Evolutionary conservation across 2,888 invertebrate genomes (phyloP).

Genomic region (Archips xylosteana): DNA sequence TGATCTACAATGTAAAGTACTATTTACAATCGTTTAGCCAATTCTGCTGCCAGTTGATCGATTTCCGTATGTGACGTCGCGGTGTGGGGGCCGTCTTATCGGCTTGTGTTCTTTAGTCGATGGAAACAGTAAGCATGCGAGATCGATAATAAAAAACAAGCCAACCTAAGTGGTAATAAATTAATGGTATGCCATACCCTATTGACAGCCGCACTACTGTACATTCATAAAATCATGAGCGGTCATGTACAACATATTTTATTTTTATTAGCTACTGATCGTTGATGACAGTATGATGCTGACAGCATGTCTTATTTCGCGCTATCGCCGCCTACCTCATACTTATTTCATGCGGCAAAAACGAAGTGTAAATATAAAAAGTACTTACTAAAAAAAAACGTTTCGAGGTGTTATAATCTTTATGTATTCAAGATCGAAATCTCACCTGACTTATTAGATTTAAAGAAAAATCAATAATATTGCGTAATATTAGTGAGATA

Average conservation of each 20-base stretch:
- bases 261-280: not conserved
- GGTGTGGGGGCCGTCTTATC: conserved; percentile 28
- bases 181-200: not conserved
- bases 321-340: not conserved
- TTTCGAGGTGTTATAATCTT: not conserved
- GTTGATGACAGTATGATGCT: not conserved
- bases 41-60: conserved; percentile 38
- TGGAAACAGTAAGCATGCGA: not conserved
- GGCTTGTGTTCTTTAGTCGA: conserved; percentile 20
- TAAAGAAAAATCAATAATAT: conserved; percentile 13
- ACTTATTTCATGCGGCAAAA: not conserved
- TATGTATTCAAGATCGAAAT: conserved; percentile 3
- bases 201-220: not conserved
- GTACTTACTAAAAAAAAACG: not conserved
- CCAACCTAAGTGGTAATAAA: not conserved
- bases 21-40: conserved; percentile 41
- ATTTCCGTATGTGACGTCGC: conserved; percentile 29
- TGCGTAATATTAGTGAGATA: conserved; percentile 9
- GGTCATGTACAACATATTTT: not conserved
- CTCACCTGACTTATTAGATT: conserved; percentile 10
- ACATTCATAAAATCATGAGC: not conserved
- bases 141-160: not conserved
- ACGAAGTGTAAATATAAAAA: conserved; percentile 1
- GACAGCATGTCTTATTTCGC: not conserved
- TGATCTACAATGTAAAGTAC: conserved; percentile 36